These are phyloP conservation scores for Lerema accius DNA, from an alignment of 1,140 invertebrate species.

Conservation along the genomic window DNA sequence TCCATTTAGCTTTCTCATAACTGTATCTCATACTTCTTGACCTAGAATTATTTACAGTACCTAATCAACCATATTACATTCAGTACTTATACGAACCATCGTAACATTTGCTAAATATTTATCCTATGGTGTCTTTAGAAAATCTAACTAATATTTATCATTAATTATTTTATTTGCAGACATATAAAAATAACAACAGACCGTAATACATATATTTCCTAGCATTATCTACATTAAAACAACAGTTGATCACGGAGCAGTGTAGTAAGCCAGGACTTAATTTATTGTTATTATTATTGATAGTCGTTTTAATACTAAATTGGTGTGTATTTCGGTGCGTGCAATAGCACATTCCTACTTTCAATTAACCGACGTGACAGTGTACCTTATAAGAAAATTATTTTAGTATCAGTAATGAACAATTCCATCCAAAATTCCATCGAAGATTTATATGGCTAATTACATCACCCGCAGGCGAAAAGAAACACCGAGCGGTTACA, in stretches of 20 bases:
- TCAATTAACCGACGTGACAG: conserved; percentile 60
- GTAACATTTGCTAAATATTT: conserved; percentile 54
- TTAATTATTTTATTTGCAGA: conserved; percentile 59
- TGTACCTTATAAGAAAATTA: conserved; percentile 64
- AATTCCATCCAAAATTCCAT: conserved; percentile 79
- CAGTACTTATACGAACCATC: conserved; percentile 45
- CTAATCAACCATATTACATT: conserved; percentile 41
- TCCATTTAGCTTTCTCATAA: conserved; percentile 26
- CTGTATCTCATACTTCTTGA: conserved; percentile 38
- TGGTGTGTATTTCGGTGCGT: conserved; percentile 80
- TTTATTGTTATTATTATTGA: conserved; percentile 63
- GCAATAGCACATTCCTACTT: conserved; percentile 81
- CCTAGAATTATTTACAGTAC: conserved; percentile 53
- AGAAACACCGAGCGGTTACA: conserved; percentile 35
- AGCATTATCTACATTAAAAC: conserved; percentile 79
- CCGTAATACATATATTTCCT: conserved; percentile 61
- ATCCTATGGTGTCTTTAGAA: conserved; percentile 75
- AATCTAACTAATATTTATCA: conserved; percentile 70
- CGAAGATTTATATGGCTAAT: conserved; percentile 42
- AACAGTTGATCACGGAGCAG: conserved; percentile 66
- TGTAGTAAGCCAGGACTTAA: conserved; percentile 74
- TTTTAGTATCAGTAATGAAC: conserved; percentile 62
- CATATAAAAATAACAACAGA: conserved; percentile 83
- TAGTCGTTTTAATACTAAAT: conserved; percentile 68
- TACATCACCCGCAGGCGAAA: conserved; percentile 33